Evolutionary conservation across 2,888 invertebrate species (phyloP), one percentile per base, ranked within the genome.

Genomic region (Norana najaformis): DNA sequence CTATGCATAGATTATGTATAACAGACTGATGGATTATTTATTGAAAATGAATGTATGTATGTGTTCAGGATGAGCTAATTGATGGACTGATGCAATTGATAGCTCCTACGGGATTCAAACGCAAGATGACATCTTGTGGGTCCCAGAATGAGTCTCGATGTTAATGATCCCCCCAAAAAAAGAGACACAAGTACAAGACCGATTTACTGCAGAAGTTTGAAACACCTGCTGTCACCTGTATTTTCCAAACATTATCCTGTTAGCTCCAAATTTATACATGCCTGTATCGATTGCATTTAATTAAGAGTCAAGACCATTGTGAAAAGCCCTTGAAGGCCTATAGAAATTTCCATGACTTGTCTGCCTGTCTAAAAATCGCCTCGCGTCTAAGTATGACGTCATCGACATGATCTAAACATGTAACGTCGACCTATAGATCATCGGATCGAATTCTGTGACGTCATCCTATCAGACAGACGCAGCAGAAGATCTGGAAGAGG

Each of bases 221-320:
- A n/a, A 69, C 69, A 69, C 30, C 69, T 8, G 14, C 69, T 30
- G 69, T n/a, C 69, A 69, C 69, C 69, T 69, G 69, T 69, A 69
- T n/a, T 69, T 69, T 69, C 69, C 69, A 69, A n/a, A 30, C 69
- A 69, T n/a, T 6, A 30, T n/a, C n/a, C n/a, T n/a, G 30, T n/a
- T 8, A 69, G 30, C 8, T 69, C 69, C 69, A 69, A 69, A 69
- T 69, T 69, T 69, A 69, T 69, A 8, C 69, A 69, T 6, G n/a
- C n/a, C 69, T 69, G 8, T 69, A 3, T 69, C 69, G 69, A 69
- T n/a, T 30, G n/a, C 69, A n/a, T 69, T 69, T 11, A 69, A 69
- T 69, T 69, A 69, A 69, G 69, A 69, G 69, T 69, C n/a, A 69
- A 69, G 69, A 69, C 69, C 69, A 69, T 30, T n/a, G n/a, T 69